Evolutionary conservation across 2,113 vertebrate species (phyloP), one percentile per base, ranked within the genome.

Genomic region (Ochotona curzoniae): DNA sequence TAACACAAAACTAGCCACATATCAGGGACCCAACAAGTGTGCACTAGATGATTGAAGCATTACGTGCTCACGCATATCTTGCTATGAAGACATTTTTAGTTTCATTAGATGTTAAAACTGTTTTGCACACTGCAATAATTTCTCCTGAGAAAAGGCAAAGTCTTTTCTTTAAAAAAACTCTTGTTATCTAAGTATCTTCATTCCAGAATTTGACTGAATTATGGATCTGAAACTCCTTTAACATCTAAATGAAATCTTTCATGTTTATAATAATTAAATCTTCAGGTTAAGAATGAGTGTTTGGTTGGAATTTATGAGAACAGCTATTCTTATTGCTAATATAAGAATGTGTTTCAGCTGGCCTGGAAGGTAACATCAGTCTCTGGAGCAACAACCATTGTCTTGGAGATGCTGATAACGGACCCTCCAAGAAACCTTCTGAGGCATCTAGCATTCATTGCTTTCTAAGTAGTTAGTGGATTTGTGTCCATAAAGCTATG

Each of bases 121-220:
- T 91, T 93, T 93, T 30, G 54, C 4, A 79, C 3, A 71, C 18
- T 51, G 26, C 26, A 7, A 61, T 92, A 18, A 63, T 57, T 89
- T 93, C 12, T 63, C 18, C 7, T 51, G 86, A 51, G 18, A 71
- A 81, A 83, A 82, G 25, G 17, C 7, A 75, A 87, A 84, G 78
- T 28, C 3, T 89, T 89, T 92, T 75, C 35, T 70, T 83, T 47
- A 63, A 78, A 89, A 88, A 23, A 88, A 23, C 0, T 5, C 17
- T 5, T 51, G 20, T 67, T 87, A 73, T 44, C 35, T 47, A 30
- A 84, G 57, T 78, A 54, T 28, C 6, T 80, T 83, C 44, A 28
- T 81, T 79, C 28, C 38, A 83, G n/a, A 87, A 75, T 81, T 94
- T 84, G 47, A 57, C 11, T 51, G 57, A 89, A 61, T 4, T 78